phyloP scores from a whole-genome alignment of 2,888 invertebrate species.

The Aplocera efformata region DNA sequence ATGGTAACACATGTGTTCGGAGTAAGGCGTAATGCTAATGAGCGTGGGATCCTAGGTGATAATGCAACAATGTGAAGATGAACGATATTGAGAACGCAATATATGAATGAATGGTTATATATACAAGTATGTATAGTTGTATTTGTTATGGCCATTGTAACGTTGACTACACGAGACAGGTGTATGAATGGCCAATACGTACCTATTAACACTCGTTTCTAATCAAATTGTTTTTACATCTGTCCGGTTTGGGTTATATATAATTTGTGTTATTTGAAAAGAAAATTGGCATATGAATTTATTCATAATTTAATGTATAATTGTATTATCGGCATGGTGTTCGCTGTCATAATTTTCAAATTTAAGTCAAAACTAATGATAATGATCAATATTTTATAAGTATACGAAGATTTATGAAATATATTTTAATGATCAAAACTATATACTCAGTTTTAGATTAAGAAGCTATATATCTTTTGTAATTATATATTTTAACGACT shows the following conservation, averaged over 20 bases:
- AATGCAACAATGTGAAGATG: slow-evolving; percentile 44
- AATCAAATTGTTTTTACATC: slow-evolving; percentile 9
- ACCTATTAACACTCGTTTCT: too few species aligned
- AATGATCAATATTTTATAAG: slow-evolving; percentile 26
- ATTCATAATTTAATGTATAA: slow-evolving; percentile 18
- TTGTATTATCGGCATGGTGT: slow-evolving; percentile 37
- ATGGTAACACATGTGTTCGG: too few species aligned
- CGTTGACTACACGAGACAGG: slow-evolving; percentile 17
- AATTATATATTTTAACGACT: slow-evolving; percentile 5
- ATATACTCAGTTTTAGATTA: slow-evolving; percentile 66
- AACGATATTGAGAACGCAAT: slow-evolving; percentile 8
- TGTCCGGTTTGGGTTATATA: slow-evolving; percentile 14
- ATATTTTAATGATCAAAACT: slow-evolving; percentile 63
- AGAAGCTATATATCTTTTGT: slow-evolving; percentile 30
- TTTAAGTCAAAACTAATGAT: slow-evolving; percentile 33
- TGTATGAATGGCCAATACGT: slow-evolving; percentile 5
- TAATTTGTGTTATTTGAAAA: slow-evolving; percentile 21
- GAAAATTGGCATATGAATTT: slow-evolving; percentile 42
- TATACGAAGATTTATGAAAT: slow-evolving; percentile 35
- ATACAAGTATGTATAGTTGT: slow-evolving; percentile 27
- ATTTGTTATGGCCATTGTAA: slow-evolving; percentile 11
- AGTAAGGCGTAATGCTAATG: slow-evolving; percentile 16
- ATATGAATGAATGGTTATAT: slow-evolving; percentile 10
- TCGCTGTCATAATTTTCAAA: slow-evolving; percentile 23
- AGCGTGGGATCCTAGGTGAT: slow-evolving; percentile 46